Conservation (phyloP, 2,113 vertebrate species). For the Oncorhynchus tshawytscha region DNA sequence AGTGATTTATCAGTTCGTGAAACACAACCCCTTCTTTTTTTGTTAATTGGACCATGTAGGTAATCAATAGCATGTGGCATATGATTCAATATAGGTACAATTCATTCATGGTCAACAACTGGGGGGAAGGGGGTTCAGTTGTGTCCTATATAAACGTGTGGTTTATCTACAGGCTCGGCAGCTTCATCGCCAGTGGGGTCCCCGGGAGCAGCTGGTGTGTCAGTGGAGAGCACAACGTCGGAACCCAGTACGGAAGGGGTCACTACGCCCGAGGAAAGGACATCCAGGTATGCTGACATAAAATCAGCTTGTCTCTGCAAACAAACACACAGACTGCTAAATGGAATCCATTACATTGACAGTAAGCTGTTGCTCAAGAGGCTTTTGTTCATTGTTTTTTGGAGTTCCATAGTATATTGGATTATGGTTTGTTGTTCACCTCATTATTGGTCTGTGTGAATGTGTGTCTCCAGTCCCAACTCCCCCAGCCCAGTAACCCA, state of each 20-base stretch:
- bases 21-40: background rate
- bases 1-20: conserved; percentile 32
- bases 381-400: background rate
- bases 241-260: conserved; percentile 68
- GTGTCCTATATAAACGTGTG: background rate
- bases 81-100: background rate
- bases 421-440: background rate
- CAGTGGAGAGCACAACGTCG: conserved; percentile 63
- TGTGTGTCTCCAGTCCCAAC: conserved; percentile 57
- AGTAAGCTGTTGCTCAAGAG: background rate
- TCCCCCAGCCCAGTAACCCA: conserved; percentile 85
- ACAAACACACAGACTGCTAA: background rate
- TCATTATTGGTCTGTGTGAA: conserved; percentile 5
- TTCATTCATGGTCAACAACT: no score
- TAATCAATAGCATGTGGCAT: background rate
- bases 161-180: conserved; percentile 38
- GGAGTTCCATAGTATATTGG: background rate
- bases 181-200: conserved; percentile 69
- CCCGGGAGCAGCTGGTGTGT: conserved; percentile 64
- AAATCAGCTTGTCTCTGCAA: background rate
- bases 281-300: conserved; percentile 62
- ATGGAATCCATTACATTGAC: background rate
- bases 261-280: conserved; percentile 72
- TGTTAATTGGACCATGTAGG: background rate
- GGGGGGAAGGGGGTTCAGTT: no score